Evolutionary conservation across 1,140 invertebrate genomes (phyloP).

Genomic region (Papilio machaon): DNA sequence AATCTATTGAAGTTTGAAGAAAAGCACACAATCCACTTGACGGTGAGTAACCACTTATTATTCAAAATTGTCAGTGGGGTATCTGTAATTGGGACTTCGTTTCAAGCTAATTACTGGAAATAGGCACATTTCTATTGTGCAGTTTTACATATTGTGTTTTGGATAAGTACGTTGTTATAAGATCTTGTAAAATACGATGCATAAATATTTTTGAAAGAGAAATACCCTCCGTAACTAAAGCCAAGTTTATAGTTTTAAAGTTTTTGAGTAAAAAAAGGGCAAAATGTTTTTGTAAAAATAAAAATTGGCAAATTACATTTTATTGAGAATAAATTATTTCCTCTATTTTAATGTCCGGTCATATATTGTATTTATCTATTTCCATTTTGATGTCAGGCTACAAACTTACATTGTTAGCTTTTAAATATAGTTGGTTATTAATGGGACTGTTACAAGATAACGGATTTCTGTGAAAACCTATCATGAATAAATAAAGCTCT

Average conservation of each 20-base stretch:
- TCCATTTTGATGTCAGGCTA: neutral
- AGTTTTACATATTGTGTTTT: neutral
- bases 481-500: neutral
- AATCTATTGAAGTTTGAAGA: neutral
- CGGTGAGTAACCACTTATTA: neutral
- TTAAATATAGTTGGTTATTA: neutral
- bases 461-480: neutral
- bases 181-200: too few relatives aligned
- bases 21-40: neutral
- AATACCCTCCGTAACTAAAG: too few relatives aligned
- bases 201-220: too few relatives aligned
- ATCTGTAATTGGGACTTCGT: constrained; percentile 8
- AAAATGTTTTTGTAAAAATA: too few relatives aligned
- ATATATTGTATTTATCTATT: neutral
- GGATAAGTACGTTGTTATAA: too few relatives aligned
- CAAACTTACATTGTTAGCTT: constrained; percentile 2
- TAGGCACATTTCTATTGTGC: neutral
- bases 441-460: neutral
- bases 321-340: neutral
- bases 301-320: too few relatives aligned
- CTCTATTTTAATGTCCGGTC: neutral
- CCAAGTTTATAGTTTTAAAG: too few relatives aligned
- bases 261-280: too few relatives aligned
- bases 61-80: neutral
- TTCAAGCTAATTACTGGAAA: neutral